Base-by-base conservation (phyloP, 2,888 invertebrate genomes). In the Hydroisotoma schaefferi region DNA sequence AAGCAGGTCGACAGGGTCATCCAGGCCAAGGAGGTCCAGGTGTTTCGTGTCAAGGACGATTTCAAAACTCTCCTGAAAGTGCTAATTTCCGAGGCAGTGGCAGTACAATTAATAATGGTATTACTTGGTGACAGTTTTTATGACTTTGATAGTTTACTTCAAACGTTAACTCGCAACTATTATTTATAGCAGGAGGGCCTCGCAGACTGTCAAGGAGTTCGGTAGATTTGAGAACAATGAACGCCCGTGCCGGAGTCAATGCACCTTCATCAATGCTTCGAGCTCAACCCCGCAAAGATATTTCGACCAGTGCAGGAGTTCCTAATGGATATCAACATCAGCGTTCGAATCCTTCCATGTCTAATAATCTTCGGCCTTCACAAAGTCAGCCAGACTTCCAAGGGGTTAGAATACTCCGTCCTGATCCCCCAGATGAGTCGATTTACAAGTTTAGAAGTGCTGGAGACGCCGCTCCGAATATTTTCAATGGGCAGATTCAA, bases 401-500 rank as follows among this genome's bases (percentile, higher is more conserved):
- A 28, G 48, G 56, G 33, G 51, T 40, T 25, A 52, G 25, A 53
- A 44, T 47, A 15, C 38, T 48, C 15, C 59, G 26, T 23, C 33
- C 25, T 33, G 47, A 49, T 22, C 52, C 53, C 12, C 53, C 61
- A 47, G 61, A 68, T 27, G 68, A 68, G 38, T 66, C 68, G 0
- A 63, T 68, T 23, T 68, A 66, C 52, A 68, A 68, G 33, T 68
- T n/a, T n/a, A n/a, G n/a, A n/a, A n/a, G n/a, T n/a, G n/a, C n/a
- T n/a, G n/a, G n/a, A n/a, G n/a, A n/a, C n/a, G n/a, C n/a, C n/a
- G n/a, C n/a, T n/a, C n/a, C 66, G 68, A 54, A 61, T 22, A 66
- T 68, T 40, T 55, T 44, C 51, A 65, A 66, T 27, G 38, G 12
- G 12, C 28, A 52, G n/a, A 12, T 26, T 8, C 43, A 55, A 38